phyloP scores from a whole-genome alignment of 1,140 invertebrate genomes.

The Brachionus sp. region DNA sequence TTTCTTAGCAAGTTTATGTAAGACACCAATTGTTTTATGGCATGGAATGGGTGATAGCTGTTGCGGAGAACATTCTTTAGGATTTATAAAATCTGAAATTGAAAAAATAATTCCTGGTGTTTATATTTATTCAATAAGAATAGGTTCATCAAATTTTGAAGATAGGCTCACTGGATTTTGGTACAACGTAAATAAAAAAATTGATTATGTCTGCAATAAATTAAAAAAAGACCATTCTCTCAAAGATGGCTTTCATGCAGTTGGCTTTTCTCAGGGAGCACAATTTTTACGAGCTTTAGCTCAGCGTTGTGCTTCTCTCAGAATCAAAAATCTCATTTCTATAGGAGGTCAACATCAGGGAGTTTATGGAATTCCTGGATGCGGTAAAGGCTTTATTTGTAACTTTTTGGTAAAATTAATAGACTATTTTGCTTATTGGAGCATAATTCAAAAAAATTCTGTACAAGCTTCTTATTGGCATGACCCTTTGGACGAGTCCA shows the following conservation, averaged over 20 bases:
- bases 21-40: background rate
- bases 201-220: background rate
- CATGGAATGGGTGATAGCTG: background rate
- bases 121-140: slow-evolving; percentile 1
- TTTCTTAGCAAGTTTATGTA: background rate
- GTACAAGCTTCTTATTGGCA: slow-evolving; percentile 98
- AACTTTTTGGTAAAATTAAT: slow-evolving; percentile 76
- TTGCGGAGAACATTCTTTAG: background rate
- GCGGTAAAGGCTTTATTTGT: slow-evolving; percentile 67
- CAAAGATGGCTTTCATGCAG: background rate
- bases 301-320: slow-evolving; percentile 79
- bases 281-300: slow-evolving; percentile 73
- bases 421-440: slow-evolving; percentile 76
- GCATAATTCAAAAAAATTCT: slow-evolving; percentile 59
- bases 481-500: slow-evolving; percentile 75
- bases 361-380: slow-evolving; percentile 67
- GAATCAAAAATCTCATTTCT: slow-evolving; percentile 80
- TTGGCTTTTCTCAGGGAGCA: slow-evolving; percentile 18
- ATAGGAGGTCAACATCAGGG: slow-evolving; percentile 98
- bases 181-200: background rate
- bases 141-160: background rate
- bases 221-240: background rate
- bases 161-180: background rate
- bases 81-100: background rate
- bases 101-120: background rate